phyloP scores from a whole-genome alignment of 2,113 vertebrate genomes.

The Mus musculus region GRCm39 chr14:124502001-124502500 shows the following conservation, averaged over 20 bases:
- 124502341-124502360: neutral
- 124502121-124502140: neutral
- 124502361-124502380: neutral
- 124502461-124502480: neutral
- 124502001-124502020: neutral
- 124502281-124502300: neutral
- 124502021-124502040: accelerated
- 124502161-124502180: neutral
- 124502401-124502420: neutral
- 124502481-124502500: too few relatives aligned
- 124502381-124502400: neutral
- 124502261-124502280: accelerated
- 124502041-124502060: neutral
- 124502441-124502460: neutral
- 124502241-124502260: neutral
- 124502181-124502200: neutral
- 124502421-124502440: neutral
- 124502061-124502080: neutral
- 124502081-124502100: neutral
- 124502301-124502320: neutral
- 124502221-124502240: neutral
- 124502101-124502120: neutral
- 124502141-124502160: neutral
- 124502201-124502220: neutral
- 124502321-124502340: neutral